phyloP scores from a whole-genome alignment of 2,797 vertebrate species.

The Pygocentrus nattereri region DNA sequence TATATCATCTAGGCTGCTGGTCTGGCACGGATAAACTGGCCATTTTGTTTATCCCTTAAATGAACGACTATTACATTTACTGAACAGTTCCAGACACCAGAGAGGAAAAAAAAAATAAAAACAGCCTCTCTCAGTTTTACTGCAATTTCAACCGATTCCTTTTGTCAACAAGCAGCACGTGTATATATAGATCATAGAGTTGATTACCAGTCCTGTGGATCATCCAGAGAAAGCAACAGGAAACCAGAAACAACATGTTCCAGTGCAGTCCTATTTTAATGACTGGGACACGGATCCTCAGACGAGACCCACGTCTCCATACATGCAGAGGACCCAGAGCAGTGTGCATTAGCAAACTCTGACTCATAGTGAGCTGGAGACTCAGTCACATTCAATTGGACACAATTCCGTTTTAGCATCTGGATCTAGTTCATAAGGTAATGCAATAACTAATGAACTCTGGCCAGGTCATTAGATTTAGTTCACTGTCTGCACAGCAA shows the following conservation, averaged over 20 bases:
- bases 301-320: constrained; percentile 49
- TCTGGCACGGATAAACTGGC: constrained; percentile 74
- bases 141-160: constrained; percentile 64
- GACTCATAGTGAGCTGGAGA: constrained; percentile 39
- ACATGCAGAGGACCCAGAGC: constrained; percentile 50
- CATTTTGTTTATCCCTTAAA: constrained; percentile 76
- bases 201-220: constrained; percentile 56
- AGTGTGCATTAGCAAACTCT: constrained; percentile 35
- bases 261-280: constrained; percentile 61
- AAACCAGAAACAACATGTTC: constrained; percentile 65
- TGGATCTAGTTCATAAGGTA: constrained; percentile 23
- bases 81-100: constrained; percentile 65
- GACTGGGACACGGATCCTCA: constrained; percentile 55
- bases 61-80: constrained; percentile 70
- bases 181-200: constrained; percentile 66
- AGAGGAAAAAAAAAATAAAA: constrained; percentile 11
- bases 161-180: constrained; percentile 67
- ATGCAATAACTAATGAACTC: constrained; percentile 24
- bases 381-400: constrained; percentile 25
- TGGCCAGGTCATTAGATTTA: constrained; percentile 28
- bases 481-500: constrained; percentile 15
- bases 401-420: constrained; percentile 16
- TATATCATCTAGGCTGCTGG: constrained; percentile 67
- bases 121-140: constrained; percentile 52
- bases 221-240: constrained; percentile 52